Percentiles rank a stretch among this genome's conserved stretches.
These are phyloP conservation scores for Sciurus carolinensis DNA, from an alignment of 2,797 vertebrate species.

Conservation along the genomic window DNA sequence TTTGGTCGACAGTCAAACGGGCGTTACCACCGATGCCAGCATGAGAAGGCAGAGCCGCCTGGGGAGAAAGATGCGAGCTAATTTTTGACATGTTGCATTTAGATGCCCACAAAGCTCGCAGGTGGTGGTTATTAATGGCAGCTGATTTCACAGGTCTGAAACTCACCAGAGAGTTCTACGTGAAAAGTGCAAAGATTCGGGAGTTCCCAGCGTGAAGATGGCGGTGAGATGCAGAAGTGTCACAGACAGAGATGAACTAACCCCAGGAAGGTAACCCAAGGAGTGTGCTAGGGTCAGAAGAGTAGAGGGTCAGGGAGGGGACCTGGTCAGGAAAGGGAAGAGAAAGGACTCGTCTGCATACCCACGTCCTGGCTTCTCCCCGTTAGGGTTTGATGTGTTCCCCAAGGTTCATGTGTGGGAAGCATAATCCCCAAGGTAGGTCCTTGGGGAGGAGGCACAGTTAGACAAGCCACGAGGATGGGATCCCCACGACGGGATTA, in stretches of 20 bases:
- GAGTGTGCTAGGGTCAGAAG: neutral
- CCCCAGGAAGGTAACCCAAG: neutral
- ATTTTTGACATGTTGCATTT: constrained; percentile 51
- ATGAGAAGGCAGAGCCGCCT: constrained; percentile 14
- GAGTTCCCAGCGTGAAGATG: neutral
- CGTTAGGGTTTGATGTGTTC: neutral
- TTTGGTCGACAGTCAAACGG: constrained; percentile 15
- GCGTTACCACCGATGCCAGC: neutral
- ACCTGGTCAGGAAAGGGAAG: neutral
- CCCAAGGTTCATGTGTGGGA: neutral
- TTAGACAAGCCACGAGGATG: neutral
- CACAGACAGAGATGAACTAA: too few species aligned
- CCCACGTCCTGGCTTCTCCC: neutral
- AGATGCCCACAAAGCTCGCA: constrained; percentile 40
- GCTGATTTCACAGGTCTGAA: constrained; percentile 42
- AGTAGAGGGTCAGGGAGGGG: neutral
- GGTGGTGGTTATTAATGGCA: constrained; percentile 1
- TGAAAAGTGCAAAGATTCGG: neutral
- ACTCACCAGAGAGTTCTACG: neutral
- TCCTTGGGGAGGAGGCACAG: neutral
- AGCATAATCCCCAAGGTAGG: neutral
- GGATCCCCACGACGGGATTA: neutral
- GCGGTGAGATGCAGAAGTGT: neutral
- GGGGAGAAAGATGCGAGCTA: constrained; percentile 36
- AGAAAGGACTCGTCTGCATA: neutral